phyloP scores from a whole-genome alignment of 1,140 invertebrate species.

The Akabosia matsudoensis region DNA sequence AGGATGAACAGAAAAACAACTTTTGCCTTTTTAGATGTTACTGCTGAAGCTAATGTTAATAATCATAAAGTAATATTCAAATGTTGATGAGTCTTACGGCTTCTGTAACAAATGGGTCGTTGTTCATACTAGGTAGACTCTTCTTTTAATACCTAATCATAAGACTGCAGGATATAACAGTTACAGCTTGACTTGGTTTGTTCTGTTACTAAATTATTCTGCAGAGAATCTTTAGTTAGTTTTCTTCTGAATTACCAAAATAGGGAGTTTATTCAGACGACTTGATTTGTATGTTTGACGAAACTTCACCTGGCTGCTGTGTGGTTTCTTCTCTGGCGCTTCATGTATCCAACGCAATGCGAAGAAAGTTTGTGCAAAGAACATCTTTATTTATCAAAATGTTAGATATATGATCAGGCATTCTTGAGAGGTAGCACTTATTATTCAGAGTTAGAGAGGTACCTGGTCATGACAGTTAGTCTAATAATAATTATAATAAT shows the following conservation, averaged over 20 bases:
- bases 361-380: too few relatives aligned
- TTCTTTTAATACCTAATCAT: neutral
- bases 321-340: too few relatives aligned
- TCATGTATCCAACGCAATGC: too few relatives aligned
- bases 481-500: conserved; percentile 7
- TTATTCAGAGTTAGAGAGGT: neutral
- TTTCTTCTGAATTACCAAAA: neutral
- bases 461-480: conserved; percentile 11
- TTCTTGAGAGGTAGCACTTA: neutral
- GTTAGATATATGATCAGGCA: neutral
- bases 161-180: too few relatives aligned
- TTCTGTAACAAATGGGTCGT: conserved; percentile 20
- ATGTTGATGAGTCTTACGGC: neutral
- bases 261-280: neutral
- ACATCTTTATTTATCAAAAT: neutral
- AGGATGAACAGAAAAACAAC: neutral
- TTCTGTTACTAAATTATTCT: too few relatives aligned
- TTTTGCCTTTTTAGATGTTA: conserved; percentile 1
- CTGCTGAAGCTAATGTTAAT: too few relatives aligned
- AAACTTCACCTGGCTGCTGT: too few relatives aligned
- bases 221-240: too few relatives aligned
- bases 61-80: conserved; percentile 21
- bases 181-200: too few relatives aligned
- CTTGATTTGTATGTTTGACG: neutral
- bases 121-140: neutral